A percentile compares a stretch with the other conserved stretches of the same genome.
These are phyloP conservation scores for Ranitomeya variabilis DNA, from an alignment of 2,113 vertebrate species.

Conservation along the genomic window DNA sequence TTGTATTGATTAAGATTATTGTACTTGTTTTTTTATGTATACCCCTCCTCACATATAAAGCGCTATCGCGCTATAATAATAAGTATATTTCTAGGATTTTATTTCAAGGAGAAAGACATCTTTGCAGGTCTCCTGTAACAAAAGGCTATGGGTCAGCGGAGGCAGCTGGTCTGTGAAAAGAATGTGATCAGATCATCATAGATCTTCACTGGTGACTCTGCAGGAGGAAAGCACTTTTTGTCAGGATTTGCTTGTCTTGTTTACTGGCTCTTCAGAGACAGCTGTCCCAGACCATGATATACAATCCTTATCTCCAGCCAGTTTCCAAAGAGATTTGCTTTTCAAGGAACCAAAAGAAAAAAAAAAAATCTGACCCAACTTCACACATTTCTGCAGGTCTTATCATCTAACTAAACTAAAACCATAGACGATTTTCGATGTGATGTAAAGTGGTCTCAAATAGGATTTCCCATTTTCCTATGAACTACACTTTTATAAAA, in stretches of 20 bases:
- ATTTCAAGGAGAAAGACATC: too few species aligned
- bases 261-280: background rate
- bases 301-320: background rate
- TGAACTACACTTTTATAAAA: background rate
- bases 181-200: background rate
- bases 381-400: too few species aligned
- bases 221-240: background rate
- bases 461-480: background rate
- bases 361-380: too few species aligned
- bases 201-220: background rate
- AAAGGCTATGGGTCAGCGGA: background rate
- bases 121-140: background rate
- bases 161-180: background rate
- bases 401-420: too few species aligned
- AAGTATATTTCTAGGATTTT: too few species aligned
- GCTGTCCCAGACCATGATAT: background rate
- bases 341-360: background rate
- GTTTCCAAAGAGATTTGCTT: background rate
- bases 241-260: background rate
- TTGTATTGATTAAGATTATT: too few species aligned
- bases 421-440: too few species aligned
- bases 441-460: background rate
- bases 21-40: too few species aligned
- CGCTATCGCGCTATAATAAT: too few species aligned
- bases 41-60: too few species aligned